Evolutionary conservation across 2,888 invertebrate genomes (phyloP).

Genomic region (Disparrhopalites patrizii): DNA sequence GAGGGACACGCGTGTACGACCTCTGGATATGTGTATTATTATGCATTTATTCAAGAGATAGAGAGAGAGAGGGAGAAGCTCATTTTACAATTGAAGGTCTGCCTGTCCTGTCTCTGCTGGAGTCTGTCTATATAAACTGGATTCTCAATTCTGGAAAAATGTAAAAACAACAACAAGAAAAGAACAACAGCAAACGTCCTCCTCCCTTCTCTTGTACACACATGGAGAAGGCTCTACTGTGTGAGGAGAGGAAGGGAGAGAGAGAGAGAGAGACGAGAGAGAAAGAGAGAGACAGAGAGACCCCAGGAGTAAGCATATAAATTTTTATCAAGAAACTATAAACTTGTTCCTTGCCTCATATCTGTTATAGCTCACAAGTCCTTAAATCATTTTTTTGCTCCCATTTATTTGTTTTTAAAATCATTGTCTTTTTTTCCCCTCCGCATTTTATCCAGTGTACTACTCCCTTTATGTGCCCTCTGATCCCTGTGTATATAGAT

Average conservation of each 20-base stretch:
- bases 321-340: slow-evolving; percentile 9
- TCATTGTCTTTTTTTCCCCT: too few species aligned
- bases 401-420: slow-evolving; percentile 29
- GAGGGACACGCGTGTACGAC: too few species aligned
- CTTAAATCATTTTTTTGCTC: slow-evolving; percentile 22
- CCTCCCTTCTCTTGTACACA: too few species aligned
- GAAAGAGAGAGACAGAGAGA: background rate
- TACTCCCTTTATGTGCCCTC: too few species aligned
- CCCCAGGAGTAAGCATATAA: background rate
- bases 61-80: too few species aligned
- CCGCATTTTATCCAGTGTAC: too few species aligned
- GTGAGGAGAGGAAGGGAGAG: background rate
- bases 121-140: slow-evolving; percentile 22
- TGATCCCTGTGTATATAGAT: too few species aligned
- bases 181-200: too few species aligned
- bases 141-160: slow-evolving; percentile 26
- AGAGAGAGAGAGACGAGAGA: slow-evolving; percentile 1
- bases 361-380: background rate
- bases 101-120: slow-evolving; percentile 26
- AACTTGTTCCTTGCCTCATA: slow-evolving; percentile 11
- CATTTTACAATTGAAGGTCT: slow-evolving; percentile 23
- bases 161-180: too few species aligned
- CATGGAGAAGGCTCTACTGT: too few species aligned
- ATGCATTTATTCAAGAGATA: slow-evolving; percentile 24
- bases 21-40: too few species aligned